Percentiles rank a stretch among this genome's conserved stretches.
These are phyloP conservation scores for Labeo catla DNA, from an alignment of 2,113 vertebrate species.

Conservation along the genomic window DNA sequence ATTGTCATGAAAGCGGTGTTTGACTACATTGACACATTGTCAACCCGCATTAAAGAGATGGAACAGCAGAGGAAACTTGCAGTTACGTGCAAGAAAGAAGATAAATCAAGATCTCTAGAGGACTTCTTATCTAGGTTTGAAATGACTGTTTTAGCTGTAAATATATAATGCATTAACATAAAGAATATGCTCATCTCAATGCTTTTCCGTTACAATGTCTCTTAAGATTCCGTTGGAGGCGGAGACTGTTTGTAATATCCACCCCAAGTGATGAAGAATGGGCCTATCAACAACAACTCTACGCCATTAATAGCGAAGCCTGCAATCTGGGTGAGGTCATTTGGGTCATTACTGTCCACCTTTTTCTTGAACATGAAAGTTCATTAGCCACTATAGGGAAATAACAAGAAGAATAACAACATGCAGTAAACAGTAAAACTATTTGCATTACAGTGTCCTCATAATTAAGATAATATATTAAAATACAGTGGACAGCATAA, in stretches of 20 bases:
- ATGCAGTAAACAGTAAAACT: no score
- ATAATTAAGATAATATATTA: no score
- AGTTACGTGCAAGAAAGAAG: slow-evolving; percentile 83
- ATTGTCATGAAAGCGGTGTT: slow-evolving; percentile 90
- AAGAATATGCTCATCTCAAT: background rate
- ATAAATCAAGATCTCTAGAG: slow-evolving; percentile 86
- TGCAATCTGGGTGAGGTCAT: slow-evolving; percentile 86
- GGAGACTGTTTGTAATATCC: slow-evolving; percentile 86
- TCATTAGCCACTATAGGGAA: no score
- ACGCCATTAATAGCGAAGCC: slow-evolving; percentile 84
- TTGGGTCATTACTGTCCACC: background rate
- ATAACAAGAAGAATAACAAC: no score
- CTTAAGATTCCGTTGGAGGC: slow-evolving; percentile 87
- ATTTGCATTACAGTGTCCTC: no score
- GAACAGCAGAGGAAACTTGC: slow-evolving; percentile 86
- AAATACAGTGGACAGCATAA: no score
- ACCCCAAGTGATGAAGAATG: slow-evolving; percentile 86
- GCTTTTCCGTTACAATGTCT: slow-evolving; percentile 22
- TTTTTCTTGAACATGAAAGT: no score
- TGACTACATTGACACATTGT: slow-evolving; percentile 86
- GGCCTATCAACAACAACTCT: slow-evolving; percentile 89
- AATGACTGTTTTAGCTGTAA: background rate
- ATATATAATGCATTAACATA: background rate
- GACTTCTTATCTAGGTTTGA: slow-evolving; percentile 87
- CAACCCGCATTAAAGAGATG: slow-evolving; percentile 88